Evolutionary conservation across 1,140 invertebrate genomes (phyloP).

Genomic region (Bilobella aurantiaca): DNA sequence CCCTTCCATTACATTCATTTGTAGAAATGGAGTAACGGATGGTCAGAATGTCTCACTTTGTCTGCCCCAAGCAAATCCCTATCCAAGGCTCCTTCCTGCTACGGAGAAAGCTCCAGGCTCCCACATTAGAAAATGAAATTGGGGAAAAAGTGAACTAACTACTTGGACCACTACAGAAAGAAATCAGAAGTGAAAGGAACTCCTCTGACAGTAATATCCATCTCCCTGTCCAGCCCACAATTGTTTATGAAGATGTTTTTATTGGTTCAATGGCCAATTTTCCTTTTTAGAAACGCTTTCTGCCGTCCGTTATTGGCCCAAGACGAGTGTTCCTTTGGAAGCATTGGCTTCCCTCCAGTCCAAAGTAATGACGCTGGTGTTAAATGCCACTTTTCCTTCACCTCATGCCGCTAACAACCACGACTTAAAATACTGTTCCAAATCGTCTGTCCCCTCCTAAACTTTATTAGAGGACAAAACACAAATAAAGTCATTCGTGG

Average conservation of each 20-base stretch:
- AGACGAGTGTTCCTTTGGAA: too few relatives aligned
- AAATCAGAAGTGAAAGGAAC: not conserved
- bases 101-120: not conserved
- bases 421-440: too few relatives aligned
- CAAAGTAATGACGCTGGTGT: too few relatives aligned
- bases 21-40: constrained; percentile 23
- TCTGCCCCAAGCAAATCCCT: not conserved
- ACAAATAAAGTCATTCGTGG: too few relatives aligned
- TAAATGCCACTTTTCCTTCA: constrained; percentile 5
- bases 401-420: not conserved
- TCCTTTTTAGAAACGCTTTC: not conserved
- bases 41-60: constrained; percentile 17
- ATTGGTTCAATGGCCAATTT: constrained; percentile 29
- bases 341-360: too few relatives aligned
- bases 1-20: not conserved
- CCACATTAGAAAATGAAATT: too few relatives aligned
- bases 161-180: not conserved
- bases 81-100: not conserved
- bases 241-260: constrained; percentile 35
- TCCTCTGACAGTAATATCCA: constrained; percentile 19
- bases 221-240: too few relatives aligned
- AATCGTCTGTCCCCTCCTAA: not conserved
- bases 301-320: not conserved
- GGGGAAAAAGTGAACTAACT: too few relatives aligned
- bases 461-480: too few relatives aligned